These are phyloP conservation scores for Euschistus heros DNA, from an alignment of 1,140 invertebrate species.

Conservation along the genomic window DNA sequence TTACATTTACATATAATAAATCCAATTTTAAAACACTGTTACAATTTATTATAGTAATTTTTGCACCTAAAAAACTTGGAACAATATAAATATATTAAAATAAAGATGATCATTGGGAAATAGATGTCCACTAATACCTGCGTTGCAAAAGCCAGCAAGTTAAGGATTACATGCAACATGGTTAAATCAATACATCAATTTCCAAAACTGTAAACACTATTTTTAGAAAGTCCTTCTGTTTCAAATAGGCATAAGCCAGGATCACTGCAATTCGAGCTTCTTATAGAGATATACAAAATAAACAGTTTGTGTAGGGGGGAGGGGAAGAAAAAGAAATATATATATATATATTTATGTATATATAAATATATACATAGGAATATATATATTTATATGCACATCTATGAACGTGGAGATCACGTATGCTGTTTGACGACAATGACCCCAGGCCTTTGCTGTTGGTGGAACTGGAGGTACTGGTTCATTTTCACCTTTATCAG, in stretches of 20 bases:
- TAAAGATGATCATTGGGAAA: slow-evolving; percentile 2
- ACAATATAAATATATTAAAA: slow-evolving; percentile 6
- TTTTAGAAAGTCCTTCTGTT: no score
- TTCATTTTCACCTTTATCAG: slow-evolving; percentile 50
- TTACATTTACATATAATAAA: slow-evolving; percentile 4
- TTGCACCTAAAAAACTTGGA: not conserved
- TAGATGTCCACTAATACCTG: slow-evolving; percentile 17
- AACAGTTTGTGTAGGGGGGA: no score
- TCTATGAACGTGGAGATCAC: slow-evolving; percentile 37
- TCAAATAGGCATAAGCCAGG: no score
- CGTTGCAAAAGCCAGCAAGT: not conserved
- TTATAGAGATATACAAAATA: no score
- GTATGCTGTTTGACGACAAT: slow-evolving; percentile 73
- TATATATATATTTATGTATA: no score
- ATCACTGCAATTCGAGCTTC: no score
- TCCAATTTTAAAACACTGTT: not conserved
- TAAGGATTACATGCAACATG: slow-evolving; percentile 1
- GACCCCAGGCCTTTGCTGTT: slow-evolving; percentile 69
- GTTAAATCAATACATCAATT: no score
- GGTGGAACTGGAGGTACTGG: slow-evolving; percentile 50
- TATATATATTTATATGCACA: no score
- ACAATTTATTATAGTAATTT: slow-evolving; percentile 12
- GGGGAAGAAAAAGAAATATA: no score
- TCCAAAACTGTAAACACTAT: no score
- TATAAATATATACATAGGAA: no score